Evolutionary conservation across 2,113 vertebrate species (phyloP).

Genomic region (Heloderma charlesbogerti): DNA sequence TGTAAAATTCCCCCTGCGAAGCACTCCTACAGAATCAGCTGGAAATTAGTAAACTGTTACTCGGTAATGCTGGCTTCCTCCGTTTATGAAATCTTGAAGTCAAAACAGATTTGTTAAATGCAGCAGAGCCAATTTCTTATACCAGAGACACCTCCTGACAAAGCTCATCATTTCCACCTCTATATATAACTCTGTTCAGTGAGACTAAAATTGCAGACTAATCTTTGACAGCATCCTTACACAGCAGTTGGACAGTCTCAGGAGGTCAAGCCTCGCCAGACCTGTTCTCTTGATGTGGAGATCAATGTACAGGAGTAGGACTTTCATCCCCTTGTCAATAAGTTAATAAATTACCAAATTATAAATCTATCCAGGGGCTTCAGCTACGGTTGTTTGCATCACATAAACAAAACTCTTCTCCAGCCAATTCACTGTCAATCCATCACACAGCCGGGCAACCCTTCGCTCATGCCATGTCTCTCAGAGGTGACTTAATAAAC

Average conservation of each 20-base stretch:
- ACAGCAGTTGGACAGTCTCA: background rate
- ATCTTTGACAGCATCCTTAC: background rate
- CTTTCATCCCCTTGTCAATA: background rate
- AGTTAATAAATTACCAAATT: slow-evolving; percentile 7
- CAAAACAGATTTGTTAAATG: slow-evolving; percentile 1
- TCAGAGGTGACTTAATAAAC: background rate
- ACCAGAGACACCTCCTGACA: background rate
- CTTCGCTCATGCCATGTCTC: background rate
- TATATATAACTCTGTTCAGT: background rate
- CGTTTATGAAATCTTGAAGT: slow-evolving; percentile 6
- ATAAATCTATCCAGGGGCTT: slow-evolving; percentile 1
- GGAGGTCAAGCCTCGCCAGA: background rate
- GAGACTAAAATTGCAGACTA: background rate
- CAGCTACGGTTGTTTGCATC: slow-evolving; percentile 12
- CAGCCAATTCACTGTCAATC: slow-evolving; percentile 18
- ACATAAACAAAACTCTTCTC: slow-evolving; percentile 10
- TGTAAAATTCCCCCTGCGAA: slow-evolving; percentile 18
- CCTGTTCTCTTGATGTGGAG: background rate
- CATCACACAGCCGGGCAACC: background rate
- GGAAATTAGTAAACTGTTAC: slow-evolving; percentile 24
- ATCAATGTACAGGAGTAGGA: background rate
- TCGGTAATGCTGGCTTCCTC: background rate
- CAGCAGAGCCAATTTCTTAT: background rate
- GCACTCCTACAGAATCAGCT: slow-evolving; percentile 9
- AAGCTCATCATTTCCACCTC: background rate